Percentiles rank a stretch among this genome's conserved stretches.
Conservation (phyloP, 2,113 vertebrate species). For the Tupaia chinensis region DNA sequence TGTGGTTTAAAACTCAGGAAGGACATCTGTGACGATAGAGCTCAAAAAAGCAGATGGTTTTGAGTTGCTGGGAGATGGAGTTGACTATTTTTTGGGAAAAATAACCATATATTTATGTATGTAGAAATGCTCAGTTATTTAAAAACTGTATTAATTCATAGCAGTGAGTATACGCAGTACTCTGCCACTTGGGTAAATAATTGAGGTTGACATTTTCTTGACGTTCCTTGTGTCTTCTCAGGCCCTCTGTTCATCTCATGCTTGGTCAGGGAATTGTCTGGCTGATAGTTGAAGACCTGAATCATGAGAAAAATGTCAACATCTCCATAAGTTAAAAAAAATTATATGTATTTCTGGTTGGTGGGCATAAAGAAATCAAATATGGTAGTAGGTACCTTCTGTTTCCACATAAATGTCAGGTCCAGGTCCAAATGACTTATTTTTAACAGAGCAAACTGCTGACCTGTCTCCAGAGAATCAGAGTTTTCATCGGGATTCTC, state of each 20-base stretch:
- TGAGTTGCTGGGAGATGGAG: conserved; percentile 27
- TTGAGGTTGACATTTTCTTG: background rate
- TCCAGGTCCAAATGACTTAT: conserved; percentile 45
- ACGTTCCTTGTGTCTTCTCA: conserved; percentile 29
- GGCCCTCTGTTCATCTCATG: conserved; percentile 50
- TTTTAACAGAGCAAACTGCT: conserved; percentile 76
- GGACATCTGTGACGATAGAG: conserved; percentile 61
- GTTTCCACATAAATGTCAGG: conserved; percentile 26
- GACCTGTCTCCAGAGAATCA: conserved; percentile 69
- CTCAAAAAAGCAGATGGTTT: conserved; percentile 62
- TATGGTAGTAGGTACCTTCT: background rate
- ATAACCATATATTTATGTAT: conserved; percentile 5
- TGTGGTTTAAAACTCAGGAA: conserved; percentile 77
- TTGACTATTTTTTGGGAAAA: conserved; percentile 52
- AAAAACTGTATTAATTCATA: background rate
- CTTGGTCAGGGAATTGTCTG: background rate
- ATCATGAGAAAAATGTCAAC: background rate
- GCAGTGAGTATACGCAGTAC: background rate
- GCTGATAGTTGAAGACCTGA: background rate
- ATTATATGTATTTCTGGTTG: background rate
- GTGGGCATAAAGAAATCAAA: background rate
- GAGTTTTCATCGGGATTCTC: conserved; percentile 75
- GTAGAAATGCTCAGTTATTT: background rate
- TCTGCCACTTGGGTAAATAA: background rate
- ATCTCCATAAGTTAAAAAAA: background rate